Base-by-base conservation (phyloP, 2,113 vertebrate species). In the Pachypanchax playfairii region DNA sequence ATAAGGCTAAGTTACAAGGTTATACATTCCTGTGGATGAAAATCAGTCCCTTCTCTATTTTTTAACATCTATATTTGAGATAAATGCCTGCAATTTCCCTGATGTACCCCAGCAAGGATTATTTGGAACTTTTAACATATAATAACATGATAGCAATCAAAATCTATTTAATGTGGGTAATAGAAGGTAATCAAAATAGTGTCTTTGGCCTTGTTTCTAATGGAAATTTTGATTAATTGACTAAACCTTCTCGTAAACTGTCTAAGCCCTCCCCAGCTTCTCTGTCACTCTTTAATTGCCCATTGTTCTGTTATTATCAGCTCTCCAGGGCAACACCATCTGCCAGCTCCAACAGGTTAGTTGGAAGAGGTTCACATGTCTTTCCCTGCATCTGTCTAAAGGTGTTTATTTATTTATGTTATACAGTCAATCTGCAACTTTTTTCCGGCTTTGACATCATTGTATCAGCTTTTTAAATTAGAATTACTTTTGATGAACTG, bases 321-420 rank as follows among this genome's bases (percentile, higher is more conserved):
- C 69, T 88, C 83, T 90, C 84, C 52, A 69, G 79, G 82, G 85
- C 68, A 71, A 49, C 65, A 83, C 79, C 87, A 88, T 89, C 88
- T 88, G 87, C 70, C 66, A 70, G 53, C 79, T 77, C 59, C 82
- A 88, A 86, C 85, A 87, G 84, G 87, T 88, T 60, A 83, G 56
- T 55, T 33, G 42, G 25, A 58, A 65, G 63, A 74, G 54, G 21
- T 58, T 24, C 28, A 36, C 53, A 43, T 76, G 54, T 72, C 50
- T 80, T 73, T 64, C 41, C 48, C 52, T 71, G 54, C 74, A 83
- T 77, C 76, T 85, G 75, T 82, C 41, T 75, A 41, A 25, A 39
- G 36, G 43, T 78, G 26, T 68, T 38, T 50, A 18, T 63, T 44
- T 76, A 6, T 14, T 75, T 47, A 67, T n/a, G n/a, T n/a, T n/a